A percentile compares a stretch with the other conserved stretches of the same genome.
Conservation (phyloP, 2,888 invertebrate species). For the Lithophane ornitopus region DNA sequence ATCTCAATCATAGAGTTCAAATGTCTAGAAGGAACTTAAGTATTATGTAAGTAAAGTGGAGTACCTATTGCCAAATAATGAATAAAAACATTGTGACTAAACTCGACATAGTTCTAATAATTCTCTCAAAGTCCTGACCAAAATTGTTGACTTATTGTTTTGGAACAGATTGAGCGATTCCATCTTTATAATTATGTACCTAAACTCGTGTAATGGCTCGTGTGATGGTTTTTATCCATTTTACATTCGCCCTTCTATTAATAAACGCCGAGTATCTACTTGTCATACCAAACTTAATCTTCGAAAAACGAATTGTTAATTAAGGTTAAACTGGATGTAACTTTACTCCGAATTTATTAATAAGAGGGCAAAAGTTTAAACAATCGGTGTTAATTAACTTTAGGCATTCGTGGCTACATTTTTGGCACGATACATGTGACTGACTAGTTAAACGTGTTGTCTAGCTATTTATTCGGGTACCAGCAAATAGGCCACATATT, state of each 20-base stretch:
- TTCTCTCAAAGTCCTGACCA: neutral
- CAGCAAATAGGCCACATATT: neutral
- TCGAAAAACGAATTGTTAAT: neutral
- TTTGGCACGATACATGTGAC: neutral
- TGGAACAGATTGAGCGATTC: neutral
- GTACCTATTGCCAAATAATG: neutral
- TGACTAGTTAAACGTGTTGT: neutral
- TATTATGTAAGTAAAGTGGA: neutral
- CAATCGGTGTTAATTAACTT: conserved; percentile 18
- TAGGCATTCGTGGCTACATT: neutral
- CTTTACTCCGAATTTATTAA: neutral
- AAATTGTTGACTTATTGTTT: too few relatives aligned
- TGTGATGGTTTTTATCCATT: neutral
- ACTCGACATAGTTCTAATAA: neutral
- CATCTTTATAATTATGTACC: neutral
- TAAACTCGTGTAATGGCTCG: too few relatives aligned
- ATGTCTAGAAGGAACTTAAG: neutral
- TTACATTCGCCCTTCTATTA: neutral
- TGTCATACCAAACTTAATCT: neutral
- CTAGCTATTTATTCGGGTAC: conserved; percentile 2
- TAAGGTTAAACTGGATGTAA: neutral
- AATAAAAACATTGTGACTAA: neutral
- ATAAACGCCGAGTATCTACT: neutral
- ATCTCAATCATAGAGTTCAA: neutral
- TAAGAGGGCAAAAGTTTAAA: neutral